A percentile compares a stretch with the other conserved stretches of the same genome.
These are phyloP conservation scores for Spilarctia lutea DNA, from an alignment of 2,888 invertebrate genomes.

Conservation along the genomic window DNA sequence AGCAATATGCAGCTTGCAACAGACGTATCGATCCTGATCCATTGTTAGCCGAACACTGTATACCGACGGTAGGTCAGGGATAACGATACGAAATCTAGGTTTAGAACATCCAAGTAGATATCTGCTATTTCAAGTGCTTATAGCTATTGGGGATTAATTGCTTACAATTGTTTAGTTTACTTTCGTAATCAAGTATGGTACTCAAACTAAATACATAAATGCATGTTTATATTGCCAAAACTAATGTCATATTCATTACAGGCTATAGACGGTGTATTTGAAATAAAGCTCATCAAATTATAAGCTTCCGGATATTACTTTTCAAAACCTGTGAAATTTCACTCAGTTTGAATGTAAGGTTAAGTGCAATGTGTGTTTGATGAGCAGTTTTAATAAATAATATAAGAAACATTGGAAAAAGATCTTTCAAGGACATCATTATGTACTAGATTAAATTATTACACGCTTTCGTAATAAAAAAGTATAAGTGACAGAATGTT, in stretches of 20 bases:
- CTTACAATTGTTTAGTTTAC: neutral
- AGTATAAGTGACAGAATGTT: neutral
- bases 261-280: conserved; percentile 15
- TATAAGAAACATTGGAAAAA: too few species aligned
- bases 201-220: too few species aligned
- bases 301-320: neutral
- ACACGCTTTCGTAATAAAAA: too few species aligned
- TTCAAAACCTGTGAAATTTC: neutral
- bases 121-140: neutral
- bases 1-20: neutral
- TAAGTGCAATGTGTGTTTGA: too few species aligned
- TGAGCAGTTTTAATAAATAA: too few species aligned
- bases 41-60: neutral
- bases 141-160: neutral
- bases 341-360: neutral
- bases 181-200: too few species aligned
- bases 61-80: neutral
- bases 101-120: neutral
- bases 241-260: too few species aligned
- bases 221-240: too few species aligned
- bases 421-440: too few species aligned
- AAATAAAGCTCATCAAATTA: conserved; percentile 23
- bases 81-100: neutral
- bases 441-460: too few species aligned
- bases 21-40: neutral